A percentile compares a stretch with the other conserved stretches of the same genome.
phyloP scores from a whole-genome alignment of 2,797 vertebrate species.

The Gymnocypris eckloni region DNA sequence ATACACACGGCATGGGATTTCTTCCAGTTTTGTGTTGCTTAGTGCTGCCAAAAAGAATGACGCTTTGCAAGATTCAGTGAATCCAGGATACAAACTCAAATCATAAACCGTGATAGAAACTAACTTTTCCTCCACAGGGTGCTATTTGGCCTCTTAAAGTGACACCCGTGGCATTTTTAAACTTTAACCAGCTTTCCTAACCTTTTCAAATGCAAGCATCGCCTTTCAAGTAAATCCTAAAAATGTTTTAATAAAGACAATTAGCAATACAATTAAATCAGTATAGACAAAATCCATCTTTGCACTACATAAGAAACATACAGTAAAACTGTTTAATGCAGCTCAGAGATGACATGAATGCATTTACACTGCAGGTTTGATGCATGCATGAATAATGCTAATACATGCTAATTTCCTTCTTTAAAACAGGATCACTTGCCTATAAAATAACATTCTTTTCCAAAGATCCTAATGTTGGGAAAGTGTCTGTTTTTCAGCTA shows the following conservation, averaged over 20 bases:
- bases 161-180: neutral
- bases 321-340: too few species aligned
- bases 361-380: too few species aligned
- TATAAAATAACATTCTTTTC: too few species aligned
- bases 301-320: too few species aligned
- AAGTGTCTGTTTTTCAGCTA: too few species aligned
- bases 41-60: neutral
- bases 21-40: neutral
- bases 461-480: too few species aligned
- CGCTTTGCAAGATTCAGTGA: neutral
- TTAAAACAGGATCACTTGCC: too few species aligned
- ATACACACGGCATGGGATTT: neutral
- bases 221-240: too few species aligned
- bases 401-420: too few species aligned
- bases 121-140: neutral
- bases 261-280: neutral
- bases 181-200: neutral
- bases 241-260: neutral
- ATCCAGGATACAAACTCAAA: neutral
- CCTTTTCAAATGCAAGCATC: neutral
- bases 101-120: neutral
- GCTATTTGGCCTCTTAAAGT: neutral
- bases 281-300: too few species aligned
- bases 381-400: too few species aligned
- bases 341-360: too few species aligned